phyloP scores from a whole-genome alignment of 2,797 vertebrate species.

The Bucorvus abyssinicus region DNA sequence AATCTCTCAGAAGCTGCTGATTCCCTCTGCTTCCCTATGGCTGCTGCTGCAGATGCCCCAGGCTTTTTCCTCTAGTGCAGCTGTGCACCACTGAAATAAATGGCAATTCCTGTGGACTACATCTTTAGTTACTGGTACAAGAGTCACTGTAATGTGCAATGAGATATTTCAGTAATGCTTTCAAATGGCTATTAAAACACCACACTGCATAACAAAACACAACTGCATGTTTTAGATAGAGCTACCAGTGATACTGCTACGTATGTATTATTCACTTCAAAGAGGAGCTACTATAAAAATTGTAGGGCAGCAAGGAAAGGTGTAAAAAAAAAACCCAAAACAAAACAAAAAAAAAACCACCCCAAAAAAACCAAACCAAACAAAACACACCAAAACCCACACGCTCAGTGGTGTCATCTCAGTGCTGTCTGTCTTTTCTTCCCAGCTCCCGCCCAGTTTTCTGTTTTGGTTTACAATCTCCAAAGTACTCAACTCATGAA shows the following conservation, averaged over 20 bases:
- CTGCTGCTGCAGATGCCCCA: conserved; percentile 26
- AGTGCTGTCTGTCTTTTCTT: background rate
- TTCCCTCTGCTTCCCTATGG: conserved; percentile 19
- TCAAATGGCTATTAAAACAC: conserved; percentile 55
- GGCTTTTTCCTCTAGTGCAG: conserved; percentile 62
- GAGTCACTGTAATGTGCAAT: conserved; percentile 30
- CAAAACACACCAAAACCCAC: too few relatives aligned
- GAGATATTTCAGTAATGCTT: conserved; percentile 41
- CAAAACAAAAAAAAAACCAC: too few relatives aligned
- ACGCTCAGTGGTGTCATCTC: background rate
- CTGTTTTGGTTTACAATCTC: background rate
- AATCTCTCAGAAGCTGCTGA: conserved; percentile 25
- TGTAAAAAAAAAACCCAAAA: background rate
- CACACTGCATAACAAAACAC: conserved; percentile 46
- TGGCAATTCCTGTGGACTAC: conserved; percentile 54
- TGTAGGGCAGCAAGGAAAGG: background rate
- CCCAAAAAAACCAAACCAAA: too few relatives aligned
- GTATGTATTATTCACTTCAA: background rate
- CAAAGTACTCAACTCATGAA: background rate
- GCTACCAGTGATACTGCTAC: background rate
- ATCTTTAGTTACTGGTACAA: conserved; percentile 62
- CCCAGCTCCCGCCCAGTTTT: background rate
- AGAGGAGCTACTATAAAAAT: background rate
- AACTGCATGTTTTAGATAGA: background rate
- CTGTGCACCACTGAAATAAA: conserved; percentile 64